These are phyloP conservation scores for Phyllotreta striolata DNA, from an alignment of 2,888 invertebrate species.

Conservation along the genomic window DNA sequence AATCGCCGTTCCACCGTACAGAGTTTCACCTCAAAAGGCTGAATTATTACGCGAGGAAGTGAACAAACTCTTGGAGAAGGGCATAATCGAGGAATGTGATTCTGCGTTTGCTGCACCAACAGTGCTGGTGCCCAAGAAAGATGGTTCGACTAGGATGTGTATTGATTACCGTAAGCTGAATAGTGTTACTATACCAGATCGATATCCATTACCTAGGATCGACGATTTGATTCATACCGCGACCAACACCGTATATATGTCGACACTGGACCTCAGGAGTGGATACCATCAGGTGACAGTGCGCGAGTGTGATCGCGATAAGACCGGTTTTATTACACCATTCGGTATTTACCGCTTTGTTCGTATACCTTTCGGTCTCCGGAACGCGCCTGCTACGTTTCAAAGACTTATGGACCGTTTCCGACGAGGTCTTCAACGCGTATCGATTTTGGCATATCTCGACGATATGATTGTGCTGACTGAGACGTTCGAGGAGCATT, in stretches of 20 bases:
- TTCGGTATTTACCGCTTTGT: constrained; percentile 43
- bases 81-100: constrained; percentile 54
- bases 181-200: constrained; percentile 25
- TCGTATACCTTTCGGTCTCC: constrained; percentile 45
- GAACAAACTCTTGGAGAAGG: constrained; percentile 48
- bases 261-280: constrained; percentile 29
- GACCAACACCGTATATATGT: constrained; percentile 26
- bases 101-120: constrained; percentile 54
- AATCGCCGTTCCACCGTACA: constrained; percentile 50
- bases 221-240: constrained; percentile 41
- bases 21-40: constrained; percentile 45
- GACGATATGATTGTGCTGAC: constrained; percentile 47
- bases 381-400: constrained; percentile 47
- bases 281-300: constrained; percentile 26
- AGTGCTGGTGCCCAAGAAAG: constrained; percentile 52
- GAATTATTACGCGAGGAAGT: constrained; percentile 44
- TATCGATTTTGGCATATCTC: constrained; percentile 43
- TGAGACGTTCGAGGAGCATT: constrained; percentile 40
- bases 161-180: constrained; percentile 38
- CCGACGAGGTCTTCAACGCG: constrained; percentile 36
- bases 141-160: constrained; percentile 36
- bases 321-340: constrained; percentile 46
- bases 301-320: constrained; percentile 27
- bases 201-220: constrained; percentile 41
- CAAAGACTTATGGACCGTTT: constrained; percentile 45